A percentile compares a stretch with the other conserved stretches of the same genome.
phyloP scores from a whole-genome alignment of 2,888 invertebrate species.

The Scaptomyza caliginosa region DNA sequence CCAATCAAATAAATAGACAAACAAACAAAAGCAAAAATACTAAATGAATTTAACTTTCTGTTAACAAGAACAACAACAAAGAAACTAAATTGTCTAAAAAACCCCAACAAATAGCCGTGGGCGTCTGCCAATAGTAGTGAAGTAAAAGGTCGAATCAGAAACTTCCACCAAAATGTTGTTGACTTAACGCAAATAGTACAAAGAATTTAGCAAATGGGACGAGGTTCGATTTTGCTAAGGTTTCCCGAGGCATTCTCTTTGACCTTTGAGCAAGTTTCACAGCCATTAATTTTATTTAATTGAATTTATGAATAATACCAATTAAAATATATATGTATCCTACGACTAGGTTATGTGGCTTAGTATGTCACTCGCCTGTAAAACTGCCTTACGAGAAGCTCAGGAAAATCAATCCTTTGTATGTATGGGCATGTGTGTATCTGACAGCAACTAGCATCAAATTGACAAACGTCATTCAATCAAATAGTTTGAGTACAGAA shows the following conservation, averaged over 20 bases:
- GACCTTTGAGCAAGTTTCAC: slow-evolving; percentile 20
- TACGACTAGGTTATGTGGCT: no score
- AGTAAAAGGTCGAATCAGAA: slow-evolving; percentile 26
- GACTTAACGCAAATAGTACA: slow-evolving; percentile 49
- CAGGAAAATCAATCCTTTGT: slow-evolving; percentile 15
- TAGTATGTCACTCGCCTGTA: no score
- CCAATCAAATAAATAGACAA: slow-evolving; percentile 74
- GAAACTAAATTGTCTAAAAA: slow-evolving; percentile 29
- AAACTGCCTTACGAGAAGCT: slow-evolving; percentile 37
- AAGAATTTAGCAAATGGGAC: slow-evolving; percentile 14
- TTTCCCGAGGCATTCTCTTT: slow-evolving; percentile 1
- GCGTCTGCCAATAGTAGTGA: slow-evolving; percentile 12
- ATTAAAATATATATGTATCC: slow-evolving; percentile 2
- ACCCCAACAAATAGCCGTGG: slow-evolving; percentile 36
- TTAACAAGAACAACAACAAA: slow-evolving; percentile 9
- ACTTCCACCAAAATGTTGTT: slow-evolving; percentile 39
- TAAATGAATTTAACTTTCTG: slow-evolving; percentile 62
- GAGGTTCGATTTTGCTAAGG: slow-evolving; percentile 21
- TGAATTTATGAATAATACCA: slow-evolving; percentile 50
- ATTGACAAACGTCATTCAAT: slow-evolving; percentile 67
- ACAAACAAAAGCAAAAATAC: slow-evolving; percentile 58
- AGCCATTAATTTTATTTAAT: slow-evolving; percentile 49
- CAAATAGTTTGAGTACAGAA: slow-evolving; percentile 17
- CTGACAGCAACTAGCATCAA: slow-evolving; percentile 47
- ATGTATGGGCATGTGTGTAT: background rate